A percentile compares a stretch with the other conserved stretches of the same genome.
These are phyloP conservation scores for Callospermophilus lateralis DNA, from an alignment of 2,113 vertebrate genomes.

Conservation along the genomic window DNA sequence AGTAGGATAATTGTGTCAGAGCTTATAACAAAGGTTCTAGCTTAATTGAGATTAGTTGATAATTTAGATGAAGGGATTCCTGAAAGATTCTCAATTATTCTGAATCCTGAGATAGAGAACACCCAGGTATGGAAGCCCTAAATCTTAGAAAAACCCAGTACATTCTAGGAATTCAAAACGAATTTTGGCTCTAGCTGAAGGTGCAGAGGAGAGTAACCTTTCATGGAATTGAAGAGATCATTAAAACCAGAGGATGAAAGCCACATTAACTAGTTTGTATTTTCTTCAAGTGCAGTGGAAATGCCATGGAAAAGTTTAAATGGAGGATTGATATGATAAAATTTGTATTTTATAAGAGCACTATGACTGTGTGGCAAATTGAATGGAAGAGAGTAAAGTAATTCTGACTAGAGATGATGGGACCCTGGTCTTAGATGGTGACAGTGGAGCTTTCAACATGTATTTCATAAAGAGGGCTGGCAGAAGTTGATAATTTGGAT, in stretches of 20 bases:
- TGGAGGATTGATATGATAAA: too few relatives aligned
- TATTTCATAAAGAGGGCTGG: neutral
- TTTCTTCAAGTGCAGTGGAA: neutral
- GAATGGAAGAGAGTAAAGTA: neutral
- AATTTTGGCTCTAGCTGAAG: neutral
- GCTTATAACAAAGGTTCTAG: neutral
- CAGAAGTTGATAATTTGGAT: neutral
- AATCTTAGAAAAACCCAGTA: neutral
- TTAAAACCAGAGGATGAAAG: neutral
- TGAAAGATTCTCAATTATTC: neutral
- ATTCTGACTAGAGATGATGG: neutral
- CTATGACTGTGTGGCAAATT: neutral
- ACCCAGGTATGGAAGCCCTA: neutral
- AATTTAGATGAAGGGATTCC: neutral
- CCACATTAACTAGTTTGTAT: neutral
- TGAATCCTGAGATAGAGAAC: neutral
- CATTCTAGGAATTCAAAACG: neutral
- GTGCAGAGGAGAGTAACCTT: neutral
- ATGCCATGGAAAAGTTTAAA: neutral
- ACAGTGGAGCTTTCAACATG: neutral
- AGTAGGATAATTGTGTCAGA: neutral
- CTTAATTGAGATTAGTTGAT: neutral
- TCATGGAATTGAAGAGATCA: neutral
- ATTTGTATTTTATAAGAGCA: neutral
- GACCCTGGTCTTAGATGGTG: neutral